Conservation (phyloP, 2,113 vertebrate species). For the Paralichthys olivaceus region DNA sequence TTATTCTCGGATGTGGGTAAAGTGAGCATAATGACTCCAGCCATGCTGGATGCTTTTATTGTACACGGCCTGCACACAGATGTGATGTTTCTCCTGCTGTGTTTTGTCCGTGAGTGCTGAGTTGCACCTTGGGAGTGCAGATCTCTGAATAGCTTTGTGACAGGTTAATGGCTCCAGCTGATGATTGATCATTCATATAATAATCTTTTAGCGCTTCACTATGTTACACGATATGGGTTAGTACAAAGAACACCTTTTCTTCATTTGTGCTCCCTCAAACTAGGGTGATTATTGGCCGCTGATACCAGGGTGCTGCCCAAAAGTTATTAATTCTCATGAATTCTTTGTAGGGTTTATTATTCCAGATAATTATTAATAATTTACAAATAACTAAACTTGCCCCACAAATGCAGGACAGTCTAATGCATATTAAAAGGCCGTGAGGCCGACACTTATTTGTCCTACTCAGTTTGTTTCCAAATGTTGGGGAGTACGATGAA, state of each 20-base stretch:
- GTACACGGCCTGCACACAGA: neutral
- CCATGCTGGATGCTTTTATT: neutral
- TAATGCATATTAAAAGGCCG: too few relatives aligned
- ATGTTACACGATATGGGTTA: neutral
- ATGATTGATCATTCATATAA: slow-evolving; percentile 21
- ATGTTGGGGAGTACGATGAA: too few relatives aligned
- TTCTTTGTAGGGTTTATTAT: too few relatives aligned
- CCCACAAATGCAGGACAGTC: too few relatives aligned
- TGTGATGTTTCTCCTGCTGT: slow-evolving; percentile 1
- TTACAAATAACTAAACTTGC: too few relatives aligned
- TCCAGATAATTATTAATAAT: too few relatives aligned
- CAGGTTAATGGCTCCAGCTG: slow-evolving; percentile 1
- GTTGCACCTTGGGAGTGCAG: slow-evolving; percentile 3
- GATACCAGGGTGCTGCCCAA: too few relatives aligned
- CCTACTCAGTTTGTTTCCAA: too few relatives aligned
- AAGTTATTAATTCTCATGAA: neutral
- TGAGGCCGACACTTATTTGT: too few relatives aligned
- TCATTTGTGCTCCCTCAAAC: neutral
- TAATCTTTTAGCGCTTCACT: neutral
- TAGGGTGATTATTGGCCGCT: too few relatives aligned
- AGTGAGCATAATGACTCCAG: slow-evolving; percentile 5
- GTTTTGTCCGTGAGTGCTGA: neutral
- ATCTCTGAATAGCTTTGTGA: neutral
- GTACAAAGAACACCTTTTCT: neutral
- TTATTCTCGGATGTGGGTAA: neutral